These are phyloP conservation scores for Gopherus evgoodei DNA, from an alignment of 2,113 vertebrate genomes.

Conservation along the genomic window DNA sequence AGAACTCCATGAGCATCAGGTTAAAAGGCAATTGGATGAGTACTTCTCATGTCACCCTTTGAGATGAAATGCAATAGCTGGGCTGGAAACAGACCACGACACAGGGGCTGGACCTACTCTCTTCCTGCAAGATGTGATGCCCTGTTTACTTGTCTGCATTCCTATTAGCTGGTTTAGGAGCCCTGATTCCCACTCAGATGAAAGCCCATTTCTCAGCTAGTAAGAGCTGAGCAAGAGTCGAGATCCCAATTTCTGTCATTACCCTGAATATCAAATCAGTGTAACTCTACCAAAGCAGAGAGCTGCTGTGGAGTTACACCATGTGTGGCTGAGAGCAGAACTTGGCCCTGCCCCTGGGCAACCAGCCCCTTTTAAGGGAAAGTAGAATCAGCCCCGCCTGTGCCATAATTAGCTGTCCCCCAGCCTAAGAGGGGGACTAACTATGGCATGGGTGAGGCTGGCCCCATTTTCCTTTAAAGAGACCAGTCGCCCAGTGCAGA, in stretches of 20 bases:
- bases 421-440: background rate
- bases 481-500: background rate
- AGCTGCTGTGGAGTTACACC: background rate
- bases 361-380: background rate
- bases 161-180: background rate
- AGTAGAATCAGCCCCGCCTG: background rate
- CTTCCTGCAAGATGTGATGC: background rate
- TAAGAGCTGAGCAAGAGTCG: background rate
- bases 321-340: background rate
- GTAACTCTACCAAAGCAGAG: background rate
- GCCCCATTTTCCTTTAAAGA: background rate
- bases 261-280: background rate
- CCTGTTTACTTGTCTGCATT: background rate
- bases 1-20: background rate
- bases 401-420: background rate
- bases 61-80: background rate
- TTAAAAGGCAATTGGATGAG: background rate
- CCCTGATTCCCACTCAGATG: accelerated
- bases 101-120: background rate
- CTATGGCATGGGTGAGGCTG: background rate
- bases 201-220: background rate
- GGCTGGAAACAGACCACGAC: background rate
- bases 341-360: background rate
- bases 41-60: background rate
- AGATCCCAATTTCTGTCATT: background rate